Conservation (phyloP, 2,888 invertebrate genomes). For the Tetrapedia diversipes region DNA sequence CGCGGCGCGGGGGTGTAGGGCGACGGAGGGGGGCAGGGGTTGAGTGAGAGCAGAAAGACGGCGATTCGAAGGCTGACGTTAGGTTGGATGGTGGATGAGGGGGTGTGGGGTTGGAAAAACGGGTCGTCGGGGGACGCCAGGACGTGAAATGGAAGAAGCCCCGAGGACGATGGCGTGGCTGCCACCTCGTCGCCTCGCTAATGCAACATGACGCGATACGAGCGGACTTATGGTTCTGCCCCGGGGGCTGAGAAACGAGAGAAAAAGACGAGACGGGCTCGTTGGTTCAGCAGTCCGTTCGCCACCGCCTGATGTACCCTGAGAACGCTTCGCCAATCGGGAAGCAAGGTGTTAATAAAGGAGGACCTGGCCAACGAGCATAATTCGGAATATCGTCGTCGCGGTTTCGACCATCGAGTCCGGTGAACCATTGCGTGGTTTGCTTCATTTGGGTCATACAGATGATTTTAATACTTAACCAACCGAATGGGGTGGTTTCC, state of each 20-base stretch:
- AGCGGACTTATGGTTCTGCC: conserved; percentile 46
- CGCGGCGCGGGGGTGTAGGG: conserved; percentile 2
- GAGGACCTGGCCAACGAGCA: conserved; percentile 32
- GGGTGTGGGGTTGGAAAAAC: conserved; percentile 38
- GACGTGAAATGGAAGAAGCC: conserved; percentile 65
- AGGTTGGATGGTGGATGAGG: too few relatives aligned
- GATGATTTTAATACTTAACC: too few relatives aligned
- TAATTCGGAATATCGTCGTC: conserved; percentile 54
- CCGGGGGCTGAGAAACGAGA: conserved; percentile 47
- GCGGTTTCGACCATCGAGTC: conserved; percentile 41
- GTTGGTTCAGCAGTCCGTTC: conserved; percentile 22
- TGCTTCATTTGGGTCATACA: conserved; percentile 50
- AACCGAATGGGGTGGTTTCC: too few relatives aligned
- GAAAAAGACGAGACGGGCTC: conserved; percentile 37
- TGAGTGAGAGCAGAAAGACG: conserved; percentile 33
- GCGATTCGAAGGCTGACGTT: conserved; percentile 51
- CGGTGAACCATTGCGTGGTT: background rate
- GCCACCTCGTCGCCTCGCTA: conserved; percentile 75
- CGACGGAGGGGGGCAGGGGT: background rate
- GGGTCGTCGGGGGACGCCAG: conserved; percentile 54
- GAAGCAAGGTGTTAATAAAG: conserved; percentile 41
- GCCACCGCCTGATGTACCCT: background rate
- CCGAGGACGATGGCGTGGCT: conserved; percentile 65
- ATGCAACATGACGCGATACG: conserved; percentile 78
- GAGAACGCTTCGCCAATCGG: conserved; percentile 48